Base-by-base conservation (phyloP, 2,888 invertebrate genomes). In the Yponomeuta evonymella region DNA sequence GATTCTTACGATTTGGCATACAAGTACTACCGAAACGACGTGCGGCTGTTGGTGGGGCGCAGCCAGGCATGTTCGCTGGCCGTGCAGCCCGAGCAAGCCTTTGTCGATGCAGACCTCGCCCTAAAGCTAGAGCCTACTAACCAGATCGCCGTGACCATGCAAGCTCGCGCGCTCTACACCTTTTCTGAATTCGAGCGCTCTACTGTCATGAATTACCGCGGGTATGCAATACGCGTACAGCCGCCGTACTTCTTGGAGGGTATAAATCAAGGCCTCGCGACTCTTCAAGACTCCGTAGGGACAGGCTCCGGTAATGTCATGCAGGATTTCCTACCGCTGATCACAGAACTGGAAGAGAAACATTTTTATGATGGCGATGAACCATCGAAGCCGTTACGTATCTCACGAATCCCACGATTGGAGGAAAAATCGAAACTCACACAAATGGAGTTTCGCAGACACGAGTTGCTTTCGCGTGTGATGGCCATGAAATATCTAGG, bases 401-500 rank as follows among this genome's bases (percentile, higher is more conserved):
- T 85, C 10, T 90, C 85, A 69, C 86, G 91, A 48, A 91, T 91
- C 69, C 91, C 91, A 1, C 81, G 81, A 72, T 81, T 78, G 2
- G 81, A 84, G 74, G 75, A 76, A 70, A 85, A 83, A 76, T 76
- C 78, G 15, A 88, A 88, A 73, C 75, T 91, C 23, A 89, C 90
- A 5, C 91, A 90, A 80, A 86, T 87, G 85, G 85, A 91, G 74
- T 87, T 88, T 8, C 81, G 90, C 58, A 88, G 87, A 76, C 78
- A 84, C 75, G 75, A 81, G n/a, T 88, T 83, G 1, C 77, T 92
- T 72, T 79, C 88, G 29, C 83, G 90, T 48, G 91, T 92, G 29
- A 83, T 92, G 48, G 90, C 92, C 48, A 89, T 88, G 88, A 92
- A 92, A 79, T 92, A 92, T 78, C 79, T 91, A 9, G 92, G 90